Evolutionary conservation across 2,797 vertebrate genomes (phyloP).

Genomic region (Chlorospingus semifuscus): DNA sequence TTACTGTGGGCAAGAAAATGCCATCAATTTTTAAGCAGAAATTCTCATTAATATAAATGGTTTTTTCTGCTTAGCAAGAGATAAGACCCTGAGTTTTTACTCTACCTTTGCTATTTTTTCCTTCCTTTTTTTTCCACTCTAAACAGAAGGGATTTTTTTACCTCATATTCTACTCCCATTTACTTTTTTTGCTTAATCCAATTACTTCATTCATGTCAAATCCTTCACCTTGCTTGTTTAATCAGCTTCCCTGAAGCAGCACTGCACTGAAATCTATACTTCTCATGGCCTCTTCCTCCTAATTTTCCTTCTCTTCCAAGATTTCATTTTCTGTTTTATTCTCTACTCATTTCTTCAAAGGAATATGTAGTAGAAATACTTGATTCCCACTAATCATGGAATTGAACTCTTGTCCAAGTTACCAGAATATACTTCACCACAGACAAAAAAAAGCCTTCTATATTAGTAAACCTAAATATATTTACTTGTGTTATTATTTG

Average conservation of each 20-base stretch:
- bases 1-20: slow-evolving; percentile 1
- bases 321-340: not conserved
- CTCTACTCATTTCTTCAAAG: not conserved
- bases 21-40: slow-evolving; percentile 34
- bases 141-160: not conserved
- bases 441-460: not conserved
- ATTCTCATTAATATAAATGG: slow-evolving; percentile 4
- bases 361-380: not conserved
- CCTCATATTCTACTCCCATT: not conserved
- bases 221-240: not conserved
- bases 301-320: not conserved
- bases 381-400: not conserved
- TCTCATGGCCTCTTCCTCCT: not conserved
- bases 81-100: not conserved
- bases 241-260: not conserved
- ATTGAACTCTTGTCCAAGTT: not conserved
- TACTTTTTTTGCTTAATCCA: not conserved
- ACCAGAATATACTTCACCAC: not conserved
- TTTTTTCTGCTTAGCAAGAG: not conserved
- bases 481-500: not conserved
- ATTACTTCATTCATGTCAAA: not conserved
- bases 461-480: not conserved
- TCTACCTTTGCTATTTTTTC: not conserved
- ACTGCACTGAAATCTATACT: not conserved
- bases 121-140: accelerated